phyloP scores from a whole-genome alignment of 2,113 vertebrate species.

The Jaculus jaculus region DNA sequence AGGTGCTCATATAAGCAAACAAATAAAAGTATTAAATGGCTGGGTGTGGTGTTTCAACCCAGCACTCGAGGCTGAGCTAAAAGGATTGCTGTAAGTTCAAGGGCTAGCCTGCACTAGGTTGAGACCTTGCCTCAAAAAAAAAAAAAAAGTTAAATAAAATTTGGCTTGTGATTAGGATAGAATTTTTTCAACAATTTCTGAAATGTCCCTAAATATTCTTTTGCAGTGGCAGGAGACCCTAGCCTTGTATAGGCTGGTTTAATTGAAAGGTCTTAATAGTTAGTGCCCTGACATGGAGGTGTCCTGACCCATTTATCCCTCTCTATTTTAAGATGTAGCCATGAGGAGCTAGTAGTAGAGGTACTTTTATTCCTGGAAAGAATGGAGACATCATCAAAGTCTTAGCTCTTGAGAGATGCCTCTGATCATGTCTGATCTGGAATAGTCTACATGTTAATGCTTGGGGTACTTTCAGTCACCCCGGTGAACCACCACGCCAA shows the following conservation, averaged over 20 bases:
- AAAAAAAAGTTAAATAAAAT: too few species aligned
- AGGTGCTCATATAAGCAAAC: too few species aligned
- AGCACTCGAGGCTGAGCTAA: not conserved
- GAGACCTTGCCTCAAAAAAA: too few species aligned
- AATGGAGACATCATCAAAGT: not conserved
- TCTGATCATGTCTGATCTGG: not conserved
- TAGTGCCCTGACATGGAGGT: not conserved
- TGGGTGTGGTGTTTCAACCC: not conserved
- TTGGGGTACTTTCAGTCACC: not conserved
- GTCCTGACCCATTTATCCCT: not conserved
- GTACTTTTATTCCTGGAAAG: not conserved
- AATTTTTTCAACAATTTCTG: too few species aligned
- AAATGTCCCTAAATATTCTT: too few species aligned
- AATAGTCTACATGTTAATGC: not conserved
- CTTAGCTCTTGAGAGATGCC: not conserved
- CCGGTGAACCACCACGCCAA: not conserved
- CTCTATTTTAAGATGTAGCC: constrained; percentile 39
- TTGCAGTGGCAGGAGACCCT: not conserved
- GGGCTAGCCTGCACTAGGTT: too few species aligned
- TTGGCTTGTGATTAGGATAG: not conserved
- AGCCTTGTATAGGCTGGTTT: not conserved
- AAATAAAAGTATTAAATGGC: too few species aligned
- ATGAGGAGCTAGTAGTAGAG: not conserved
- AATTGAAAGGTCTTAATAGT: not conserved
- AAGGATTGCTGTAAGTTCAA: too few species aligned